phyloP scores from a whole-genome alignment of 1,140 invertebrate species.

The Diabrotica undecimpunctata region DNA sequence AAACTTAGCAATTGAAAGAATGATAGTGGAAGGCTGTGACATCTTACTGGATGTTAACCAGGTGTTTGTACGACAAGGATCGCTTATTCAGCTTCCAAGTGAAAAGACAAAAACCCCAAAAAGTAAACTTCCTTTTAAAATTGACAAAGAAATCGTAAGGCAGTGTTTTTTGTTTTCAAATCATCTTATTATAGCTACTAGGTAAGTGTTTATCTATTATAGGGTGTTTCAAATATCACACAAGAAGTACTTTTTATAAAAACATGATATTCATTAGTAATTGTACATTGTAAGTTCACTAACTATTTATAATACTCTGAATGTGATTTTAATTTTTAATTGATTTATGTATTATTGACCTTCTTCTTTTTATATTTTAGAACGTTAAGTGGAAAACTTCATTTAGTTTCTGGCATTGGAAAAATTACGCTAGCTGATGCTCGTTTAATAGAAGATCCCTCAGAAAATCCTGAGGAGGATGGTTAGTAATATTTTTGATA shows the following conservation, averaged over 20 bases:
- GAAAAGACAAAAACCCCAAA: conserved; percentile 59
- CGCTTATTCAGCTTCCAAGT: conserved; percentile 63
- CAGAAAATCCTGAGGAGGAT: conserved; percentile 60
- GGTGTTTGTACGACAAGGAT: conserved; percentile 81
- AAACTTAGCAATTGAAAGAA: conserved; percentile 88
- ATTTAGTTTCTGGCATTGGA: conserved; percentile 77
- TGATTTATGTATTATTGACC: no score
- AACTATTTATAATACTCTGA: no score
- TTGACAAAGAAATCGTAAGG: conserved; percentile 69
- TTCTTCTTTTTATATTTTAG: conserved; percentile 42
- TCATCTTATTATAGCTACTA: conserved; percentile 75
- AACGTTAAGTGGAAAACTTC: conserved; percentile 78
- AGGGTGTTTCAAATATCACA: no score
- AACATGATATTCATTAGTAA: no score
- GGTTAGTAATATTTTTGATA: conserved; percentile 46
- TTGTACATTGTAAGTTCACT: no score
- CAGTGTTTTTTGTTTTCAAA: conserved; percentile 85
- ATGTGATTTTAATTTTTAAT: no score
- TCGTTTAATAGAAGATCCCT: conserved; percentile 77
- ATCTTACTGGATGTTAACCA: conserved; percentile 92
- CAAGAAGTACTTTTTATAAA: no score
- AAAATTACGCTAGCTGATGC: conserved; percentile 82
- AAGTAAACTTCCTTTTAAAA: conserved; percentile 60
- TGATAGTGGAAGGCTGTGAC: conserved; percentile 94
- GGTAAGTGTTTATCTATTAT: conserved; percentile 42